Evolutionary conservation across 2,888 invertebrate genomes (phyloP).

Genomic region (Timandra comae): DNA sequence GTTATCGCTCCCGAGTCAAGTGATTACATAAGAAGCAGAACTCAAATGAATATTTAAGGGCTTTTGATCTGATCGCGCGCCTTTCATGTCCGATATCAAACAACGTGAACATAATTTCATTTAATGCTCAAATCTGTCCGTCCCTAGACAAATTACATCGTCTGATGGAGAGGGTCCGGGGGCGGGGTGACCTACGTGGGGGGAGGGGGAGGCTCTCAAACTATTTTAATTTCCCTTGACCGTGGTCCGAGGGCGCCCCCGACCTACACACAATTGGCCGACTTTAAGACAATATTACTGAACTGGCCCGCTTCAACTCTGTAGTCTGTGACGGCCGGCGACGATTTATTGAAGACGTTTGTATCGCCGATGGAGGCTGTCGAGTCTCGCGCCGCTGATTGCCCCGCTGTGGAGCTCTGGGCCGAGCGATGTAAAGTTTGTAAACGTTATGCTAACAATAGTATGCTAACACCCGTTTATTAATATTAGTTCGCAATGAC

Average conservation of each 20-base stretch:
- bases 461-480: neutral
- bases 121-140: constrained; percentile 11
- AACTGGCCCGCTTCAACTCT: too few relatives aligned
- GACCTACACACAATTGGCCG: constrained; percentile 4
- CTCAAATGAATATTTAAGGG: too few relatives aligned
- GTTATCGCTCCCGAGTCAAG: too few relatives aligned
- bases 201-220: constrained; percentile 11
- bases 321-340: too few relatives aligned
- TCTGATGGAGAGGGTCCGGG: neutral
- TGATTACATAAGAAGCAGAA: too few relatives aligned
- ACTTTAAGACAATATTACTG: neutral
- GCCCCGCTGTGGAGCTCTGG: too few relatives aligned
- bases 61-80: too few relatives aligned
- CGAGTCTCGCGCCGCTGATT: too few relatives aligned
- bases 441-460: neutral
- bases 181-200: constrained; percentile 1
- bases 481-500: neutral
- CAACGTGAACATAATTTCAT: constrained; percentile 6
- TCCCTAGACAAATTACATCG: constrained; percentile 14
- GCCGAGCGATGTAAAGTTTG: neutral
- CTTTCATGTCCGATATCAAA: constrained; percentile 2
- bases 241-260: neutral
- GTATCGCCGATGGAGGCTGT: too few relatives aligned
- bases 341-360: too few relatives aligned
- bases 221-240: constrained; percentile 17